Conservation (phyloP, 1,140 invertebrate species). For the Drepana arcuata region DNA sequence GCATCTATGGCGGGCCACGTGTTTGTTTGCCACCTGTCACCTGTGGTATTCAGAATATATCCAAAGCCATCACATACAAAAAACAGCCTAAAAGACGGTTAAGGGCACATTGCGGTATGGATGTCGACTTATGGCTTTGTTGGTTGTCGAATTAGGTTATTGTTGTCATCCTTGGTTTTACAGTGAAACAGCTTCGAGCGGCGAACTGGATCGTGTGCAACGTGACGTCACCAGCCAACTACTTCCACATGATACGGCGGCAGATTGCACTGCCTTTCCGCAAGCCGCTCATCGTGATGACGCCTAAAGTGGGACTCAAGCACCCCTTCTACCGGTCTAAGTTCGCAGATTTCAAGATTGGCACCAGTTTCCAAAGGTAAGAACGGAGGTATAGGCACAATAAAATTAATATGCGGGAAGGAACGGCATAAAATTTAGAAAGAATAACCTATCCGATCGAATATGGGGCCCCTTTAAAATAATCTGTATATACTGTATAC, state of each 20-base stretch:
- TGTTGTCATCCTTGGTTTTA: too few relatives aligned
- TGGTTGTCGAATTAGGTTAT: too few relatives aligned
- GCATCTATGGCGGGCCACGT: too few relatives aligned
- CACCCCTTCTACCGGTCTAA: conserved; percentile 54
- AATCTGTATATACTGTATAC: too few relatives aligned
- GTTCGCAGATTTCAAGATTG: conserved; percentile 44
- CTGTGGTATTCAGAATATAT: too few relatives aligned
- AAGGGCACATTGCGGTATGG: too few relatives aligned
- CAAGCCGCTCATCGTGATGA: conserved; percentile 86
- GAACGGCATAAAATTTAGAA: conserved; percentile 71
- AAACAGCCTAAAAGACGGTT: too few relatives aligned
- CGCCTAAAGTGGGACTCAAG: conserved; percentile 81
- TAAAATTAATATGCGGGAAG: conserved; percentile 73
- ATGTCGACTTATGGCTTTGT: background rate
- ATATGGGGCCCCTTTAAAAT: too few relatives aligned
- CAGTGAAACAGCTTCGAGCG: conserved; percentile 84
- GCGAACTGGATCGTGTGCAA: conserved; percentile 90
- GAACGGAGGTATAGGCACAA: conserved; percentile 15
- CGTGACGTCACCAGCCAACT: conserved; percentile 87
- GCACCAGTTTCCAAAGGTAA: conserved; percentile 46
- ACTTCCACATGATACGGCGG: conserved; percentile 88
- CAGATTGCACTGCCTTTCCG: conserved; percentile 88
- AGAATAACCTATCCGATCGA: too few relatives aligned
- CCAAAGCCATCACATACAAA: too few relatives aligned
- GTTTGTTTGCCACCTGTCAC: too few relatives aligned